Base-by-base conservation (phyloP, 1,140 invertebrate genomes). In the Drosophila repleta region DNA sequence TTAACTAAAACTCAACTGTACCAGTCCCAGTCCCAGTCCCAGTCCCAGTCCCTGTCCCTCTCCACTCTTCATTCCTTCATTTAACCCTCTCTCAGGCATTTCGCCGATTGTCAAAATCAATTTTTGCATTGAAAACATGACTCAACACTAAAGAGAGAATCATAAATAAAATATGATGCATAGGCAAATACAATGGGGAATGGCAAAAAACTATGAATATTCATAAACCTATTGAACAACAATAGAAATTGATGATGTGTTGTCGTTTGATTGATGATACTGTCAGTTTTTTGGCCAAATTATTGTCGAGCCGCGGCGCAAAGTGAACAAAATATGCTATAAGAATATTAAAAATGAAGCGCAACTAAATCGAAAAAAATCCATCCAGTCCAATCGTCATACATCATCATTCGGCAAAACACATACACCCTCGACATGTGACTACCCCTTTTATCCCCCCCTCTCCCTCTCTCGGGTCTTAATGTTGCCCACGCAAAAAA, bases 181-280 rank as follows among this genome's bases (percentile, higher is more conserved):
- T 77, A 77, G 74, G 66, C 81, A 80, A 84, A 84, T 77, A 80
- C 76, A 84, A 84, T 84, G 53, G 63, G 51, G 76, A 79, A 15
- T 29, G n/a, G 39, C 7, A 10, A 43, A 79, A 67, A 75, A 87
- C 83, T 87, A 87, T 87, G 83, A 87, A 87, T 87, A 87, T 87
- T 87, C 83, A 87, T 87, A 88, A 87, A 87, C 77, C 73, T 76
- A 88, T 87, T 88, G 79, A 83, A 83, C 72, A 70, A 75, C 83
- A 87, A 87, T 87, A 88, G 83, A 88, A 79, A 83, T 82, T 83
- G 83, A 87, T 87, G 83, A 87, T 88, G 76, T 88, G 83, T 79
- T 83, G 83, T 88, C 83, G 82, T 74, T 85, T 76, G 83, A 88
- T 88, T 83, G 83, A 87, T 83, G 82, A 57, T 45, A 43, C 21